Evolutionary conservation across 2,888 invertebrate species (phyloP), one percentile per base, ranked within the genome.

Genomic region (Andrena haemorrhoa): DNA sequence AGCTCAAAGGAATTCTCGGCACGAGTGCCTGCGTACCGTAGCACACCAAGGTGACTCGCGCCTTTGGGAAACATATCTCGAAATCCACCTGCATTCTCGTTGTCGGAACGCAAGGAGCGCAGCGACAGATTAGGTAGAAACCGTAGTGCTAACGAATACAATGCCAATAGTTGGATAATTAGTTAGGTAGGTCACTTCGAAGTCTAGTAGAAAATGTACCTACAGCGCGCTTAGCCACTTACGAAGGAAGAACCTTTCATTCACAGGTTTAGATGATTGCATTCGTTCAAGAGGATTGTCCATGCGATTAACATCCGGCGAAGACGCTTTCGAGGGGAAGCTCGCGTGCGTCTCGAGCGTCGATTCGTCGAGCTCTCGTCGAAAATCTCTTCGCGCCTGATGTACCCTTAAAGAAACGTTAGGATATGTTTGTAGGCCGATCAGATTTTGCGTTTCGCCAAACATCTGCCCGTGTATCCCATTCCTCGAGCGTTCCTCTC

Each of bases 261-360:
- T 69, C 80, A 83, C 58, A 33, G 70, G 41, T 74, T 76, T 75
- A 87, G 73, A 86, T 78, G 83, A 87, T 88, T 88, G 88, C 83
- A 87, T 87, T 85, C 77, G 81, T 87, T 86, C 75, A 72, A 83
- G 65, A 85, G 83, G 86, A 87, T 87, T 87, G 86, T 87, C 86
- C 86, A 69, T 88, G 86, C 86, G 88, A 83, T 85, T 75, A 79
- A 80, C 75, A 75, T 78, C 64, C 10, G 70, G 41, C 68, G 88
- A 83, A 66, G 70, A 79, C 60, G 65, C 26, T 74, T 75, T 74
- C 79, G 79, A 70, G 65, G 71, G 41, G 63, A 60, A 23, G 41
- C 60, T 41, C 8, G 51, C 16, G 49, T 20, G n/a, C 29, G 10
- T 35, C 10, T 31, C 12, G 26, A 41, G 7, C 1, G 6, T 12